Base-by-base conservation (phyloP, 1,140 invertebrate genomes). In the Prorops nasuta region DNA sequence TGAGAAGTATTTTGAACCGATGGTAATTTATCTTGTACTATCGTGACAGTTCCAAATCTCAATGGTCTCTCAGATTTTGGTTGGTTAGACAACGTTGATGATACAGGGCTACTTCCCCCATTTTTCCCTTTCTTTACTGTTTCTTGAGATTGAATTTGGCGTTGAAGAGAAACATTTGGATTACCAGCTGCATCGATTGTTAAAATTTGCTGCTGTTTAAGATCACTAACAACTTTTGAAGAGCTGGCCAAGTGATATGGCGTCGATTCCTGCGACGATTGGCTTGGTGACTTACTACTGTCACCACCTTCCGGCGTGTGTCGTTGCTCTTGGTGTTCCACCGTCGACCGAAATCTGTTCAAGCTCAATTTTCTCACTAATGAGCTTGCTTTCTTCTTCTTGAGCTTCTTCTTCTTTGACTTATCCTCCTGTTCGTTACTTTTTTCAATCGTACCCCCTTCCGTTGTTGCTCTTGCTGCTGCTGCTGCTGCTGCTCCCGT, bases 221-320 rank as follows among this genome's bases (percentile, higher is more conserved):
- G n/a, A n/a, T n/a, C n/a, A n/a, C n/a, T n/a, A n/a, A n/a, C n/a
- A 14, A 40, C 42, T 20, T 19, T 47, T 35, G 58, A 47, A 37
- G 64, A 49, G 32, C 58, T 60, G 44, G 66, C 63, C 38, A 63
- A 58, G 21, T 65, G 57, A 16, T 55, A n/a, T n/a, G n/a, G n/a
- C 6, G 66, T 60, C 37, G 70, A 74, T 12, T 75, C 71, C 43
- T 71, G 70, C 17, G 72, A 71, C 40, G 72, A 75, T 55, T 69
- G 72, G 42, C 69, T 73, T 41, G 61, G 61, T 14, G 68, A 69
- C 12, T 63, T 61, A 17, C 71, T 72, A 19, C 65, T 69, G 37
- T 74, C 67, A 31, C 68, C 70, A 62, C 71, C 70, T 36, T 74
- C 71, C 28, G 44, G 70, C 44, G 66, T 69, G 36, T 68, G 67